Evolutionary conservation across 2,797 vertebrate genomes (phyloP), one percentile per base, ranked within the genome.

Genomic region (Lacerta agilis): DNA sequence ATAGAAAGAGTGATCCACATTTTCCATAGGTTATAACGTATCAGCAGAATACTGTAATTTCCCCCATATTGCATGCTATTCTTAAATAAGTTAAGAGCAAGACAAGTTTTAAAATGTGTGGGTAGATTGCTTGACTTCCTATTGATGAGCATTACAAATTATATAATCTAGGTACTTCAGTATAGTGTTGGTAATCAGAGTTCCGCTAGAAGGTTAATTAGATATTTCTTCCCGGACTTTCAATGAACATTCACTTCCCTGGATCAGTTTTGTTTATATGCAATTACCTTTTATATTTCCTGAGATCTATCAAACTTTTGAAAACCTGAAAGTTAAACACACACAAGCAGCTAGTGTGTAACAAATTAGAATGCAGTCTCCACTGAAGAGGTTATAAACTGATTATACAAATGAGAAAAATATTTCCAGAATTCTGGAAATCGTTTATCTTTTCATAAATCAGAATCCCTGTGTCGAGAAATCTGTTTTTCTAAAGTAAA

Each of bases 361-460:
- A 33, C 36, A 2, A 0, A 75, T 1, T 5, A 88, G 85, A 82
- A 88, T 85, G 18, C 87, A 0, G 41, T 20, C 66, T 78, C 0
- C 1, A 87, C 83, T 88, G 88, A 90, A 87, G 89, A 92, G 89
- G 38, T 25, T 88, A 92, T 92, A 67, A 11, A 29, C 64, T 76
- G 90, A 88, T 17, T 81, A 64, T 2, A 92, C 89, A 89, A 90
- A 79, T 89, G 83, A 76, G 71, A 64, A 61, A 82, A 87, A 87
- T 29, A 85, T 61, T 8, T 0, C 18, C 89, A 85, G 33, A 77
- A 79, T 82, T 58, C 38, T 58, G 18, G 61, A 84, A 86, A 33
- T 0, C 4, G 61, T 83, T 79, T 45, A 87, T 79, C 64, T 84
- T 84, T 85, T 64, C 71, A 83, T 79, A 72, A 45, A 66, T 17